Conservation (phyloP, 2,113 vertebrate genomes). For the Bos taurus region DNA sequence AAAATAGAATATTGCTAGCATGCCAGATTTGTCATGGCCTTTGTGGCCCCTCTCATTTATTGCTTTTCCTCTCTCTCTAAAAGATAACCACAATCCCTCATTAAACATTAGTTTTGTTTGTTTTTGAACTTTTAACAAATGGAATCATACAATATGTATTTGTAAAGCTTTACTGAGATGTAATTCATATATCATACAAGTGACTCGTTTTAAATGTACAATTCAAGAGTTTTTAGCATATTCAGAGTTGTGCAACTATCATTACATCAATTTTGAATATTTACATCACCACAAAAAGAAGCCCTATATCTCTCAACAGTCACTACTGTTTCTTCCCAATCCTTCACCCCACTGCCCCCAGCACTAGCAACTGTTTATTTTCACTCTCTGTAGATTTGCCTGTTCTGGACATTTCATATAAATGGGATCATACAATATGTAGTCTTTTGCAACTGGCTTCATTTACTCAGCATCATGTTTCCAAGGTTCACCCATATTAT, state of each 20-base stretch:
- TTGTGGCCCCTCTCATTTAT: not conserved
- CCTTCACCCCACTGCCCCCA: not conserved
- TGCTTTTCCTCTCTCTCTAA: not conserved
- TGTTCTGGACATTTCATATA: not conserved
- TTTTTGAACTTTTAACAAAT: not conserved
- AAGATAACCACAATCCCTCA: not conserved
- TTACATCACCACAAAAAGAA: not conserved
- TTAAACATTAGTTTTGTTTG: not conserved
- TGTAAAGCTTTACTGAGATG: not conserved
- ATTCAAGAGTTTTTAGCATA: not conserved
- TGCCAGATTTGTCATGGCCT: not conserved
- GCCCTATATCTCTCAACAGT: not conserved
- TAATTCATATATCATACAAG: not conserved
- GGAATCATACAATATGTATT: not conserved
- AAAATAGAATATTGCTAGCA: not conserved
- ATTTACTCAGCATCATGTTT: not conserved
- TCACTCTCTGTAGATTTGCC: not conserved
- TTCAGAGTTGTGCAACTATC: not conserved
- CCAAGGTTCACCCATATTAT: not conserved
- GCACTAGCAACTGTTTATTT: not conserved
- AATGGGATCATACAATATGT: not conserved
- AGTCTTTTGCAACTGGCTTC: not conserved
- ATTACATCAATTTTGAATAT: not conserved
- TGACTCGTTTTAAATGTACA: not conserved
- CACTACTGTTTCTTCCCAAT: not conserved